phyloP scores from a whole-genome alignment of 2,888 invertebrate genomes.

The Lissonota sp. region DNA sequence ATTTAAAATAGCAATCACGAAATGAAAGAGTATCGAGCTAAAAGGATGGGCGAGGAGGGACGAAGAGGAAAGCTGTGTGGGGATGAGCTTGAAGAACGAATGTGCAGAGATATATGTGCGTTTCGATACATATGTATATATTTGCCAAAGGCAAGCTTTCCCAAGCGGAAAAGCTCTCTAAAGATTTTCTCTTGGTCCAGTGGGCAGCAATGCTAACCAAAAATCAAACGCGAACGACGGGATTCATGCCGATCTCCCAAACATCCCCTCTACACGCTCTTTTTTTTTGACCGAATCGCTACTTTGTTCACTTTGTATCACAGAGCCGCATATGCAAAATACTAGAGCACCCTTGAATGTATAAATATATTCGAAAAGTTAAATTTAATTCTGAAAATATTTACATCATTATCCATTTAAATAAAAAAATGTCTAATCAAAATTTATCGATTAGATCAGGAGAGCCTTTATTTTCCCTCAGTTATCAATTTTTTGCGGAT shows the following conservation, averaged over 20 bases:
- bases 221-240: slow-evolving; percentile 78
- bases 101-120: background rate
- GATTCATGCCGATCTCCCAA: slow-evolving; percentile 15
- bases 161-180: slow-evolving; percentile 81
- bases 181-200: slow-evolving; percentile 77
- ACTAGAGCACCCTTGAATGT: background rate
- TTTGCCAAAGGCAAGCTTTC: slow-evolving; percentile 70
- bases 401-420: background rate
- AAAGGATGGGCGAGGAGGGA: slow-evolving; percentile 21
- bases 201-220: slow-evolving; percentile 79
- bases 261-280: slow-evolving; percentile 2
- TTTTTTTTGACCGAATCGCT: slow-evolving; percentile 36
- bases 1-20: slow-evolving; percentile 82
- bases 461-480: no score
- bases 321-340: slow-evolving; percentile 10
- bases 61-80: slow-evolving; percentile 37
- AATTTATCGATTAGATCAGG: no score
- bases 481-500: no score
- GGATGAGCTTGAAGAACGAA: background rate
- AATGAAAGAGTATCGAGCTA: slow-evolving; percentile 78
- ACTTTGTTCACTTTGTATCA: slow-evolving; percentile 60
- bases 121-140: slow-evolving; percentile 54
- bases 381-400: background rate
- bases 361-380: background rate
- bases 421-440: no score